These are phyloP conservation scores for Agrenia bidenticulata DNA, from an alignment of 2,888 invertebrate genomes.

Conservation along the genomic window DNA sequence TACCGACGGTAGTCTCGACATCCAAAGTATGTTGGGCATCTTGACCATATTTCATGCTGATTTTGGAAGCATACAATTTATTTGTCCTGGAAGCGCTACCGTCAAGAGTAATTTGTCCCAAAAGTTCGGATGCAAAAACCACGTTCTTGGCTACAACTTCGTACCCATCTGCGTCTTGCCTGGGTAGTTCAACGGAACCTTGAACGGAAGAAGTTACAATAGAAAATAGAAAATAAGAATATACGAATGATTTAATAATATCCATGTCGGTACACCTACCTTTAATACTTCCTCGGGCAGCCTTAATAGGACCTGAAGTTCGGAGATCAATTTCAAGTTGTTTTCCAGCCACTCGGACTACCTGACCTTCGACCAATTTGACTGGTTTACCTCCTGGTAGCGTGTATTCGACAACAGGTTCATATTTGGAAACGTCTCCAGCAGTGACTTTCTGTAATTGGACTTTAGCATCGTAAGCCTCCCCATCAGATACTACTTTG, in stretches of 20 bases:
- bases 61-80: slow-evolving; percentile 23
- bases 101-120: slow-evolving; percentile 35
- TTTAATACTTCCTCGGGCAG: slow-evolving; percentile 36
- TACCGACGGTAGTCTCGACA: slow-evolving; percentile 25
- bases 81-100: slow-evolving; percentile 22
- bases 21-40: slow-evolving; percentile 29
- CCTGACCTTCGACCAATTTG: slow-evolving; percentile 46
- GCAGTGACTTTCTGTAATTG: slow-evolving; percentile 67
- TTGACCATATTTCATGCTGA: slow-evolving; percentile 35
- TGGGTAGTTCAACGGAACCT: slow-evolving; percentile 28
- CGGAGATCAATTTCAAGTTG: slow-evolving; percentile 38
- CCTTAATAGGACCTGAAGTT: slow-evolving; percentile 37
- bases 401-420: slow-evolving; percentile 69
- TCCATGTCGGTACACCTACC: slow-evolving; percentile 27
- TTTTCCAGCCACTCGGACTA: slow-evolving; percentile 36
- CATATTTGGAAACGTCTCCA: slow-evolving; percentile 60
- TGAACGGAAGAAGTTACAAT: too few relatives aligned
- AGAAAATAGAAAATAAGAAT: too few relatives aligned
- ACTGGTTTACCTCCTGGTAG: slow-evolving; percentile 61
- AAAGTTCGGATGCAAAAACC: slow-evolving; percentile 29
- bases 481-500: slow-evolving; percentile 62
- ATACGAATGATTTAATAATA: slow-evolving; percentile 10
- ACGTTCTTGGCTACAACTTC: slow-evolving; percentile 31
- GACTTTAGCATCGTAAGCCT: slow-evolving; percentile 65
- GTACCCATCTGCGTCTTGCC: slow-evolving; percentile 10